A percentile compares a stretch with the other conserved stretches of the same genome.
Conservation (phyloP, 1,140 invertebrate genomes). For the Drosophila asahinai region DNA sequence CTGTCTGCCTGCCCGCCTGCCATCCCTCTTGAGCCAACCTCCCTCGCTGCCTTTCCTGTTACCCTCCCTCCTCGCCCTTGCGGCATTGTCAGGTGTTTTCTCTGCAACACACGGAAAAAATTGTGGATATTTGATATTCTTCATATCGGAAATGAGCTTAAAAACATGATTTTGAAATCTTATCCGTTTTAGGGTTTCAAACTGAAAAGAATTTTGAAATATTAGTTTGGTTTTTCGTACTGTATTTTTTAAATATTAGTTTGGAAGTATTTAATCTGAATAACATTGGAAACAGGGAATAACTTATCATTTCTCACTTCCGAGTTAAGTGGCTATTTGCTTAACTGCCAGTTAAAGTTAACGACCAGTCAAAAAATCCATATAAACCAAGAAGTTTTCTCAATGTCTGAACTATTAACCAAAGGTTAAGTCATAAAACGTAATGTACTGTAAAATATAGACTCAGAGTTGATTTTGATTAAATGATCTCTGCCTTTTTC, state of each 20-base stretch:
- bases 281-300: not conserved
- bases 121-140: not conserved
- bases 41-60: slow-evolving; percentile 8
- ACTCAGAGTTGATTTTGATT: not conserved
- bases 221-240: too few species aligned
- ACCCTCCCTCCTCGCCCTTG: slow-evolving; percentile 10
- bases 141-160: not conserved
- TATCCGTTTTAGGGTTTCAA: not conserved
- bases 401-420: too few species aligned
- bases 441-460: too few species aligned
- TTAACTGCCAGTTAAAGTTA: not conserved
- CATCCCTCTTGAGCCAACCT: slow-evolving; percentile 30
- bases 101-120: slow-evolving; percentile 22
- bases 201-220: not conserved
- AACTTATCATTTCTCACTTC: not conserved
- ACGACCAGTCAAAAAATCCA: not conserved
- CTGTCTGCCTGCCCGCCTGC: slow-evolving; percentile 19
- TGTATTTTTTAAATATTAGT: too few species aligned
- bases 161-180: not conserved
- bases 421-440: not conserved
- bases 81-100: slow-evolving; percentile 52
- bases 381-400: too few species aligned
- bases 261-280: not conserved
- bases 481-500: not conserved
- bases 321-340: not conserved